A percentile compares a stretch with the other conserved stretches of the same genome.
These are phyloP conservation scores for Gari tellinella DNA, from an alignment of 2,888 invertebrate species.

Conservation along the genomic window DNA sequence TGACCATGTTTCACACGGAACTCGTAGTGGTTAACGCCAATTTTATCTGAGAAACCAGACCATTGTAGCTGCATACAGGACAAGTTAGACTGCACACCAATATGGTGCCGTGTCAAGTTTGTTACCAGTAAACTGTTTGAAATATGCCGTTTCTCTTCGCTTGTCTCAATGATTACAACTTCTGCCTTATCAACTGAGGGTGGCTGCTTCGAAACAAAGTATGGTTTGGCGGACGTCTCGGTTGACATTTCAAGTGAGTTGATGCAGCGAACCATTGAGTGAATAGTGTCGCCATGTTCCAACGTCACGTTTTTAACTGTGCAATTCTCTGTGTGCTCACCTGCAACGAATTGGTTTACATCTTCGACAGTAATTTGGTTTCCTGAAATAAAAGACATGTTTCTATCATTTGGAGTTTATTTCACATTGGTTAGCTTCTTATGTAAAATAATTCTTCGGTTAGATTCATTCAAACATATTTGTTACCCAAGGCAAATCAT, in stretches of 20 bases:
- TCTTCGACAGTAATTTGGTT: neutral
- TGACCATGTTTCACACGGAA: conserved; percentile 18
- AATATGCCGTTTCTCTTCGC: neutral
- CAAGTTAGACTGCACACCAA: conserved; percentile 2
- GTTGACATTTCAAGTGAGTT: conserved; percentile 30
- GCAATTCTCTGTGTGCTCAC: neutral
- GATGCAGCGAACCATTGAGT: conserved; percentile 30
- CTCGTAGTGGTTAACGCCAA: conserved; percentile 16
- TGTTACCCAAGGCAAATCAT: too few relatives aligned
- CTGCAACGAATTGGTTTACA: neutral
- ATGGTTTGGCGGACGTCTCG: neutral
- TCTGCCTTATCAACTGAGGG: conserved; percentile 6
- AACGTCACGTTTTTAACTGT: neutral
- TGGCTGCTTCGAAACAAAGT: conserved; percentile 2
- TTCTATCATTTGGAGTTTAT: neutral
- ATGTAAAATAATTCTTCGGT: too few relatives aligned
- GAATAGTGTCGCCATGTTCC: conserved; percentile 15
- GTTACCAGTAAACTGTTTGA: too few relatives aligned
- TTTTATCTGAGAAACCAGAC: conserved; percentile 22
- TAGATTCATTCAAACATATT: too few relatives aligned
- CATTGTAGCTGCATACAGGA: conserved; percentile 20
- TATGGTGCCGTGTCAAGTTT: neutral
- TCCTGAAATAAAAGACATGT: conserved; percentile 22
- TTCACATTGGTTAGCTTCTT: neutral
- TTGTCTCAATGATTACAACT: neutral